Evolutionary conservation across 2,113 vertebrate species (phyloP).

Genomic region (Martes martes): DNA sequence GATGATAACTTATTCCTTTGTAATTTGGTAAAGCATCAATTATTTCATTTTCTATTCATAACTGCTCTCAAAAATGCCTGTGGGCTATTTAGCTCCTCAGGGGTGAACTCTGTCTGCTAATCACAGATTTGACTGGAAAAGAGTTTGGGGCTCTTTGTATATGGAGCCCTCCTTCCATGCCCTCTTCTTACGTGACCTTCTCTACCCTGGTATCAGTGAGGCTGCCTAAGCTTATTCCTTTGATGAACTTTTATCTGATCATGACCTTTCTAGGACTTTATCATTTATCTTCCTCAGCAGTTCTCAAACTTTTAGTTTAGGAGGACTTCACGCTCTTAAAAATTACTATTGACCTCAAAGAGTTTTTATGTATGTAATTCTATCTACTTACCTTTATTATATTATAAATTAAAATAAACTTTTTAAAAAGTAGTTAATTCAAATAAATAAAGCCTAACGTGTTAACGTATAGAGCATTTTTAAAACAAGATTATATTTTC

Average conservation of each 20-base stretch:
- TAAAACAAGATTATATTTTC: background rate
- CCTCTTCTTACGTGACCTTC: background rate
- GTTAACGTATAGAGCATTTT: background rate
- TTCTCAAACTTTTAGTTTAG: background rate
- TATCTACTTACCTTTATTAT: background rate
- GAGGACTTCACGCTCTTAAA: background rate
- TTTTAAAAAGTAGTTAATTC: background rate
- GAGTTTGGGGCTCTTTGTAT: background rate
- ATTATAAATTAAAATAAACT: background rate
- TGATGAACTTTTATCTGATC: background rate
- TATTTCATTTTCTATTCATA: background rate
- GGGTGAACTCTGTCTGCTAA: background rate
- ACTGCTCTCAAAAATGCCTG: background rate
- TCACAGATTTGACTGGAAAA: background rate
- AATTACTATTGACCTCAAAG: background rate
- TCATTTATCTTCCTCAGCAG: background rate
- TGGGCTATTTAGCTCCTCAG: background rate
- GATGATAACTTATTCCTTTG: background rate
- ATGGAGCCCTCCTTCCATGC: background rate
- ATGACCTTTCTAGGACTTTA: background rate
- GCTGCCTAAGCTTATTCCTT: background rate
- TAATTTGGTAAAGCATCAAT: background rate
- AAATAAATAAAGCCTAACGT: background rate
- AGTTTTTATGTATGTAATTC: conserved; percentile 13
- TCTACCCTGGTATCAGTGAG: background rate